phyloP scores from a whole-genome alignment of 1,140 invertebrate genomes.

The Sarcophaga bullata region DNA sequence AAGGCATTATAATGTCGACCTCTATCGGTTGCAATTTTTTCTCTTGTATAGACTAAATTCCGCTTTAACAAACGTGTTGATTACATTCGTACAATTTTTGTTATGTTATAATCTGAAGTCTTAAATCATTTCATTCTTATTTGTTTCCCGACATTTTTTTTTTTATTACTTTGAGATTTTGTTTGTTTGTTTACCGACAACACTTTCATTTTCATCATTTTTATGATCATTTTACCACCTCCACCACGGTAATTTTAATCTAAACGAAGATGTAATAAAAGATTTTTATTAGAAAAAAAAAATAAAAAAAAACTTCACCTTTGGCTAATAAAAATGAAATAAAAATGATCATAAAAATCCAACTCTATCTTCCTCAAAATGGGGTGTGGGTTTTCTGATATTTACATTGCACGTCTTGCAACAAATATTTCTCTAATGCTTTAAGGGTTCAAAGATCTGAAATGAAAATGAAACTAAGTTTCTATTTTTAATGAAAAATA shows the following conservation, averaged over 20 bases:
- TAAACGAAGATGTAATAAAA: no score
- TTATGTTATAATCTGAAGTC: no score
- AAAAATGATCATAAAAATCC: background rate
- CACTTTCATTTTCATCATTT: constrained; percentile 1
- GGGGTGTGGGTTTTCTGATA: background rate
- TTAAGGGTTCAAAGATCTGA: background rate
- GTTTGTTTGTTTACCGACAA: constrained; percentile 6
- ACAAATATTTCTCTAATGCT: background rate
- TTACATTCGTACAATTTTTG: no score
- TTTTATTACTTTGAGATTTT: no score
- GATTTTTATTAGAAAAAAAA: no score
- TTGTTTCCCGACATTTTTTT: no score
- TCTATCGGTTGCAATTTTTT: no score
- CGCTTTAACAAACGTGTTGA: no score
- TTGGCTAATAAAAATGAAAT: background rate
- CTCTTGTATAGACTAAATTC: no score
- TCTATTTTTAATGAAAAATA: background rate
- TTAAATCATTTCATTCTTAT: no score
- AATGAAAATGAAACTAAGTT: constrained; percentile 1
- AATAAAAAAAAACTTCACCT: background rate
- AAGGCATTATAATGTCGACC: no score
- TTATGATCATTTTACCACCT: background rate
- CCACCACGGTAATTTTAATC: no score
- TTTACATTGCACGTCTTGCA: background rate
- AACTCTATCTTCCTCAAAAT: background rate